Base-by-base conservation (phyloP, 2,797 vertebrate species). In the Chanos chanos region DNA sequence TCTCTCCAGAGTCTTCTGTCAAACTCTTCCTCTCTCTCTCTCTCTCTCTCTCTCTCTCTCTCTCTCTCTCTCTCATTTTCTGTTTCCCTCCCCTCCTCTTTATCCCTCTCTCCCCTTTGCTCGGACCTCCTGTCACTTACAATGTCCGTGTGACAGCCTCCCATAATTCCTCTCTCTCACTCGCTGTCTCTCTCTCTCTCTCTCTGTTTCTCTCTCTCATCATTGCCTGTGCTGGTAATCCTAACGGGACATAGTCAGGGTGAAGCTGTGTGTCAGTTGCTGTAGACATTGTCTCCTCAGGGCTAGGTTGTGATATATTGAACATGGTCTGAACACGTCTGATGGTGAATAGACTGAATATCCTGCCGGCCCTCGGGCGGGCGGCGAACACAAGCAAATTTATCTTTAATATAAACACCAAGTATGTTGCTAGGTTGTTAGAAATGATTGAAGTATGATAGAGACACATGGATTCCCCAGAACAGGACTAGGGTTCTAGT, bases 161-260 rank as follows among this genome's bases (percentile, higher is more conserved):
- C 41, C 69, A 78, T 72, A 68, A 73, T 79, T 73, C 65, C 58
- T 63, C 10, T 10, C 52, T 30, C 28, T 28, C 25, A 44, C 49
- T 53, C 34, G 44, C 15, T 62, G 21, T 36, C 30, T 44, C 34
- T 54, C 39, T 59, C 39, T 61, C 52, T 40, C 36, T 21, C n/a
- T n/a, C n/a, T n/a, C n/a, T n/a, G n/a, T n/a, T n/a, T n/a, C n/a
- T n/a, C n/a, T n/a, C n/a, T n/a, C n/a, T n/a, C n/a, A n/a, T n/a
- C n/a, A n/a, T n/a, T n/a, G n/a, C n/a, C n/a, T n/a, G n/a, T n/a
- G n/a, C 62, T 44, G 50, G 27, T 51, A 47, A 58, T 36, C 52
- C 50, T 68, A 59, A 50, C 43, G 31, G 56, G 50, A 64, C 47
- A 63, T 16, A 51, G 49, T 31, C 30, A 40, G 54, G 31, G 51